Evolutionary conservation across 2,797 vertebrate species (phyloP).

Genomic region (Cossypha niveicapilla): DNA sequence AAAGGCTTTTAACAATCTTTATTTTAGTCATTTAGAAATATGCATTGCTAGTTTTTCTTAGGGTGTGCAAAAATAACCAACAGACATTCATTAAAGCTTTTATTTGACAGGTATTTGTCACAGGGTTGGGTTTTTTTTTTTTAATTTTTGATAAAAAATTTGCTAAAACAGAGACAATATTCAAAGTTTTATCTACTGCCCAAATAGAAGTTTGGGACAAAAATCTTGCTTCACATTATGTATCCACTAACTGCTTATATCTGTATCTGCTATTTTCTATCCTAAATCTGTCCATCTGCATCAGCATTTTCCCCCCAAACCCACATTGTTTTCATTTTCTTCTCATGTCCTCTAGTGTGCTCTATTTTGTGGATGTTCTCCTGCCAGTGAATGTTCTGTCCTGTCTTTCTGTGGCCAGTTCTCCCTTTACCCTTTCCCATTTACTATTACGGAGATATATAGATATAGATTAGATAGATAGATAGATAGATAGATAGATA

Average conservation of each 20-base stretch:
- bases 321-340: not conserved
- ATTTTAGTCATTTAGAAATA: not conserved
- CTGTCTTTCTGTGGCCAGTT: not conserved
- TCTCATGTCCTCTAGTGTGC: not conserved
- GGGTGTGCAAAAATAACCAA: not conserved
- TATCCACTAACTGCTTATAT: not conserved
- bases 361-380: not conserved
- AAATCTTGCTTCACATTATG: not conserved
- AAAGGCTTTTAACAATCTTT: not conserved
- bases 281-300: not conserved
- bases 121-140: fast-evolving
- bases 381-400: not conserved
- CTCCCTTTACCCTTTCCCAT: not conserved
- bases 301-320: not conserved
- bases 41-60: not conserved
- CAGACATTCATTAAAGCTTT: not conserved
- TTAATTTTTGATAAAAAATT: not conserved
- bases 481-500: not conserved
- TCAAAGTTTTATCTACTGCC: not conserved
- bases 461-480: not conserved
- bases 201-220: not conserved
- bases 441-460: not conserved
- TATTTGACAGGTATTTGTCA: not conserved
- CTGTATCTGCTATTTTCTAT: not conserved
- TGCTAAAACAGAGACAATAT: not conserved